phyloP scores from a whole-genome alignment of 2,888 invertebrate species.

The Cosmia pyralina region DNA sequence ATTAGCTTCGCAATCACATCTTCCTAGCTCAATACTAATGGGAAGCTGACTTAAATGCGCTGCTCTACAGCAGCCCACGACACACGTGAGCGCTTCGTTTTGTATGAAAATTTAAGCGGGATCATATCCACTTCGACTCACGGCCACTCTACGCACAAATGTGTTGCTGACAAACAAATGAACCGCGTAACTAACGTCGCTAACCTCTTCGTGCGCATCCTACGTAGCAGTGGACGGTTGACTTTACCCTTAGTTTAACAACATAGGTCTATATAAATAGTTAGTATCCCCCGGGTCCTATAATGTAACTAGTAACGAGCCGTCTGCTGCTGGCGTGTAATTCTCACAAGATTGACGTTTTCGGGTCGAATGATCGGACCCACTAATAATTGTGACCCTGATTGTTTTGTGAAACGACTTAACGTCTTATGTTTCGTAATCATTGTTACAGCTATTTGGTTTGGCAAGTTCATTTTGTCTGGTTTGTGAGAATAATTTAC shows the following conservation, averaged over 20 bases:
- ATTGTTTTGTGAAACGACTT: slow-evolving; percentile 30
- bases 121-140: background rate
- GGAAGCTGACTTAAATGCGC: background rate
- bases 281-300: slow-evolving; percentile 38
- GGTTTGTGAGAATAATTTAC: background rate
- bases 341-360: slow-evolving; percentile 60
- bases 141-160: background rate
- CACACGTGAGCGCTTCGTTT: background rate
- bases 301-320: slow-evolving; percentile 55
- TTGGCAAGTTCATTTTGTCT: background rate
- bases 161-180: background rate
- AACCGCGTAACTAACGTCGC: background rate
- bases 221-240: background rate
- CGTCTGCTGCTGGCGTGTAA: slow-evolving; percentile 53
- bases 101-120: no score
- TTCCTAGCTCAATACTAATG: background rate
- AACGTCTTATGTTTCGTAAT: slow-evolving; percentile 21
- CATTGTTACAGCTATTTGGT: background rate
- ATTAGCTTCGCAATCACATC: background rate
- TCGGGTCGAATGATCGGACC: slow-evolving; percentile 44
- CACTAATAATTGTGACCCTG: slow-evolving; percentile 55
- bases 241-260: slow-evolving; percentile 12
- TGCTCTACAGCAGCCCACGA: background rate
- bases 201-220: background rate
- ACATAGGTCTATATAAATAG: slow-evolving; percentile 33